Base-by-base conservation (phyloP, 2,888 invertebrate genomes). In the Aelia acuminata region DNA sequence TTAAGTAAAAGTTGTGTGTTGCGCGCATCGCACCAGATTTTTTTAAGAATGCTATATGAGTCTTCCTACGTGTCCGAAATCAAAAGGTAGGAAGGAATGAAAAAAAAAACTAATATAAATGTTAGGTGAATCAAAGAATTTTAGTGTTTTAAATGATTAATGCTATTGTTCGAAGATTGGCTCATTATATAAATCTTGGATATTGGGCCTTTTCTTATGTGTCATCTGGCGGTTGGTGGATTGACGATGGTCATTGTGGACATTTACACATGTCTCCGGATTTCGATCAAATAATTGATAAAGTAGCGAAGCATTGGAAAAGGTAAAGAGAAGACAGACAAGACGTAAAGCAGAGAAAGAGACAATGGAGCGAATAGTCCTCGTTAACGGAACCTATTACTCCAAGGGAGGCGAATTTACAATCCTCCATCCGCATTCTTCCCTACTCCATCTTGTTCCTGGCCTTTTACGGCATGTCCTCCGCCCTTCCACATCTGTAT, bases 351-450 rank as follows among this genome's bases (percentile, higher is more conserved):
- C 63, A 35, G 63, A 20, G 1, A 18, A 18, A 20, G 80, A 80
- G 80, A 80, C 80, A 80, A 80, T 80, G 80, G n/a, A n/a, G 1
- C n/a, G 39, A n/a, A n/a, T 15, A 20, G 39, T n/a, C 43, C 80
- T 80, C 80, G 80, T 80, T 80, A 80, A 80, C 80, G 80, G 80
- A 80, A 80, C 80, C 80, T 80, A 80, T 80, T 80, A 80, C 80
- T 80, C 80, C 43, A 39, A 43, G 80, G 43, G 22, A 35, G 80
- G 43, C 80, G 80, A 80, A 80, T 80, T 80, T 80, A 80, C 80
- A 80, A 80, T 80, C 80, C 22, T 31, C 43, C 39, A n/a, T 80
- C 80, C 43, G 80, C 80, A 80, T 80, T 80, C 80, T 80, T 43
- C 43, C 43, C 80, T 80, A 3, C 13, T 4, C 22, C 11, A 43